Conservation (phyloP, 2,113 vertebrate genomes). For the Sylvietta virens region DNA sequence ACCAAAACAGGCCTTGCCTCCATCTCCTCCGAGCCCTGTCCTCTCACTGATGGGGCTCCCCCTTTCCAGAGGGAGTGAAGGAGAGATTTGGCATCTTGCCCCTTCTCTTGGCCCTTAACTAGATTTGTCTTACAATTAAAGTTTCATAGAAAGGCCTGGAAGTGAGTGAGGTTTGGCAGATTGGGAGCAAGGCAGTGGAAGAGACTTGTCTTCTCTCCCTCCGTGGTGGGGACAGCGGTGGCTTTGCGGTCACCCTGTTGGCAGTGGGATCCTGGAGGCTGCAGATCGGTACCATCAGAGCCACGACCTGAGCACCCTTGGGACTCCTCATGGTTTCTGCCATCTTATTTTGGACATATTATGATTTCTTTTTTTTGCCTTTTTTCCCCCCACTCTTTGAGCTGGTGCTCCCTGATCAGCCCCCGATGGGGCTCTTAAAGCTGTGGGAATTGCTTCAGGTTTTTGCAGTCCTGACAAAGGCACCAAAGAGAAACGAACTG, state of each 20-base stretch:
- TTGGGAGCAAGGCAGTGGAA: background rate
- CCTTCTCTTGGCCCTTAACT: background rate
- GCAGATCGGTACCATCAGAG: rapidly evolving
- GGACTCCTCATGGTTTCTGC: background rate
- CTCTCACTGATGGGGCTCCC: background rate
- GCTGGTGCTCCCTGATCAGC: background rate
- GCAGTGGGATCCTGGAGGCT: background rate
- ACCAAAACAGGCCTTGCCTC: background rate
- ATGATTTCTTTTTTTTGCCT: background rate
- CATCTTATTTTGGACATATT: background rate
- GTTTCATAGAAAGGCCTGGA: background rate
- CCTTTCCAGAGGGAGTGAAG: background rate
- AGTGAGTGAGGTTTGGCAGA: background rate
- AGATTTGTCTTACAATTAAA: background rate
- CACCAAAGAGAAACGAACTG: rapidly evolving
- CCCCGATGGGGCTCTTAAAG: rapidly evolving
- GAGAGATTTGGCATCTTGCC: background rate
- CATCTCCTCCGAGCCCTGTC: background rate
- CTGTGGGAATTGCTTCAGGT: background rate
- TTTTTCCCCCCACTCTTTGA: rapidly evolving
- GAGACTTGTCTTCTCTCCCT: background rate
- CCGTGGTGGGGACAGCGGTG: background rate
- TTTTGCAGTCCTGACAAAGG: background rate
- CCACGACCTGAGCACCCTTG: background rate
- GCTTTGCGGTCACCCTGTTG: background rate